Percentiles rank a stretch among this genome's conserved stretches.
phyloP scores from a whole-genome alignment of 2,797 vertebrate species.

The Rhinophrynus dorsalis region DNA sequence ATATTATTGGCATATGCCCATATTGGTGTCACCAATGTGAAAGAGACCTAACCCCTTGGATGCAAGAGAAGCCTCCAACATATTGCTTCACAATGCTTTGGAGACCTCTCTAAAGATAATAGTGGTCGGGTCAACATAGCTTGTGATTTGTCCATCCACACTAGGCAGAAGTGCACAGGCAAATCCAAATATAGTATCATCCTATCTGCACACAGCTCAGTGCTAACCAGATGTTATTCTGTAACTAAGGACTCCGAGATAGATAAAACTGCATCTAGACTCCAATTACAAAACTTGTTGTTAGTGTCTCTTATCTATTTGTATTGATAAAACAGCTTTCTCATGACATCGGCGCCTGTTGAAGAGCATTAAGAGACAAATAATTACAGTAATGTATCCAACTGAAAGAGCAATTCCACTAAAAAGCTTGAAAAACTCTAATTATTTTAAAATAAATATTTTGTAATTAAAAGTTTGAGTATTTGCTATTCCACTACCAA shows the following conservation, averaged over 20 bases:
- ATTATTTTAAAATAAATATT: constrained; percentile 76
- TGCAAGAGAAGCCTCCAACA: too few relatives aligned
- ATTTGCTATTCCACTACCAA: constrained; percentile 71
- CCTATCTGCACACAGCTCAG: not conserved
- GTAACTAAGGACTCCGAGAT: constrained; percentile 1
- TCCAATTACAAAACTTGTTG: constrained; percentile 13
- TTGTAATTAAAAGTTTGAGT: constrained; percentile 80
- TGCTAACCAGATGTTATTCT: constrained; percentile 26
- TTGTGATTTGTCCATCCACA: not conserved
- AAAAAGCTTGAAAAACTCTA: constrained; percentile 68
- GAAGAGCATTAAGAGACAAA: constrained; percentile 71
- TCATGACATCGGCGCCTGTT: constrained; percentile 60
- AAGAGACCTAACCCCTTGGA: too few relatives aligned
- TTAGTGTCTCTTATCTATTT: constrained; percentile 44
- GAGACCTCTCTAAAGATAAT: too few relatives aligned
- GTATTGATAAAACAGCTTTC: constrained; percentile 68
- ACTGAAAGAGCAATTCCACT: constrained; percentile 66
- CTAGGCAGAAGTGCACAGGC: not conserved
- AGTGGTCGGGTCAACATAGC: too few relatives aligned
- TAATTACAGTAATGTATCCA: constrained; percentile 67
- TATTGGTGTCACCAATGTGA: too few relatives aligned
- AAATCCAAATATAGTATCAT: not conserved
- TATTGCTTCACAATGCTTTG: too few relatives aligned
- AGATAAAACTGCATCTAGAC: constrained; percentile 15
- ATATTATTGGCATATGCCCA: too few relatives aligned